Evolutionary conservation across 2,113 vertebrate species (phyloP).

Genomic region (Hipposideros armiger): DNA sequence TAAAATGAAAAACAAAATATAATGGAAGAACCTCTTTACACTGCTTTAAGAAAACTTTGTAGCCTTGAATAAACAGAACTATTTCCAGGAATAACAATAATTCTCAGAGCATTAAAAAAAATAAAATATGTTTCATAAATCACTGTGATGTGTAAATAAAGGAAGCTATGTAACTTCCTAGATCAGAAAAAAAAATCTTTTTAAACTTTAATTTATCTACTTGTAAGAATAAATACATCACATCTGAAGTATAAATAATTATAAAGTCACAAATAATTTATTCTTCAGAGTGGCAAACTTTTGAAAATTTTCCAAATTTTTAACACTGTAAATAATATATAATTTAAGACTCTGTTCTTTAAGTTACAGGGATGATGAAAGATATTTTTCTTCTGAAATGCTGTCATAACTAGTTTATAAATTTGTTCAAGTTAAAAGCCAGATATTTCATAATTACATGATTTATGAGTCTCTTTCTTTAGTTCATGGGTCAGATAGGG

Average conservation of each 20-base stretch:
- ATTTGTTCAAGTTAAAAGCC: slow-evolving; percentile 76
- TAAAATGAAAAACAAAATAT: slow-evolving; percentile 78
- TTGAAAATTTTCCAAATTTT: slow-evolving; percentile 81
- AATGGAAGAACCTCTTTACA: slow-evolving; percentile 75
- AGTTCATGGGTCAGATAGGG: slow-evolving; percentile 72
- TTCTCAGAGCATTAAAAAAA: slow-evolving; percentile 63
- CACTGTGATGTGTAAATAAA: slow-evolving; percentile 76
- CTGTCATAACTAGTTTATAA: slow-evolving; percentile 77
- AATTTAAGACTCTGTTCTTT: slow-evolving; percentile 77
- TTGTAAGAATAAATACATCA: slow-evolving; percentile 73
- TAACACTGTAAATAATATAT: slow-evolving; percentile 79
- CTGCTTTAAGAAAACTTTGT: slow-evolving; percentile 68
- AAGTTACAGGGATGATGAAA: slow-evolving; percentile 74
- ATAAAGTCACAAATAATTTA: slow-evolving; percentile 76
- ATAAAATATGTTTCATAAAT: slow-evolving; percentile 76
- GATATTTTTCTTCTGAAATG: slow-evolving; percentile 69
- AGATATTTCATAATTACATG: slow-evolving; percentile 79
- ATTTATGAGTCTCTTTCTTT: slow-evolving; percentile 76
- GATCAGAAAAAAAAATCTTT: slow-evolving; percentile 51
- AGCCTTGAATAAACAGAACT: slow-evolving; percentile 76
- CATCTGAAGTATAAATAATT: slow-evolving; percentile 77
- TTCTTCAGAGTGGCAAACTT: slow-evolving; percentile 71
- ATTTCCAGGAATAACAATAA: slow-evolving; percentile 75
- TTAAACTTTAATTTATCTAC: slow-evolving; percentile 62
- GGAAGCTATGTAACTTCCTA: slow-evolving; percentile 75